These are phyloP conservation scores for Spheniscus humboldti DNA, from an alignment of 2,797 vertebrate genomes.

Conservation along the genomic window DNA sequence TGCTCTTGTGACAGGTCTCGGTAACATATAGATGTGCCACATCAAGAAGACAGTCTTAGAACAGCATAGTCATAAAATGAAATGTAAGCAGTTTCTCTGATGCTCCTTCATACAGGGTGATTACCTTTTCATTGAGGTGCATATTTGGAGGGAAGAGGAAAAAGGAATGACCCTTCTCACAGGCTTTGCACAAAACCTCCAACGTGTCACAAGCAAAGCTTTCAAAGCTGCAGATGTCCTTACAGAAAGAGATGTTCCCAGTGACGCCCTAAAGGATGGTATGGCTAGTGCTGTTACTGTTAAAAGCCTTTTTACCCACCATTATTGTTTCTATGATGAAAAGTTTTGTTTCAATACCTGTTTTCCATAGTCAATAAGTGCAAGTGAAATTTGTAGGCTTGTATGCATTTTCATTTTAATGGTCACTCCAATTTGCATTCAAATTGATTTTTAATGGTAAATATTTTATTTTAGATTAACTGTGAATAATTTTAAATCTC, in stretches of 20 bases:
- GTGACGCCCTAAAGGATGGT: background rate
- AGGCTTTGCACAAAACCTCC: background rate
- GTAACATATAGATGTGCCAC: background rate
- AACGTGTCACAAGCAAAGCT: background rate
- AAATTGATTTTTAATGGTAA: conserved; percentile 39
- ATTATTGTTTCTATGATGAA: background rate
- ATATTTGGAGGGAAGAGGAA: background rate
- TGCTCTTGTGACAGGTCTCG: background rate
- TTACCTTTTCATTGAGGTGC: background rate
- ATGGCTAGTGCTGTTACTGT: background rate
- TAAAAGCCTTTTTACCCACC: conserved; percentile 19
- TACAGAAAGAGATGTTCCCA: background rate
- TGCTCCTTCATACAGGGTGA: background rate
- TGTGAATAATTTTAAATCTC: background rate
- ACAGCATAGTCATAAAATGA: background rate
- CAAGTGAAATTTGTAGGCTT: background rate
- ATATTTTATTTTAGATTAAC: conserved; percentile 58
- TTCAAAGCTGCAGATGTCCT: background rate
- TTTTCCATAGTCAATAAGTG: background rate
- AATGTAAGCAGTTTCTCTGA: background rate
- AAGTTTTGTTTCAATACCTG: background rate
- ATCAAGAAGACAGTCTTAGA: background rate
- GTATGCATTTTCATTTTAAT: background rate
- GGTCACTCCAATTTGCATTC: conserved; percentile 3
- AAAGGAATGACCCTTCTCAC: background rate